Evolutionary conservation across 2,888 invertebrate species (phyloP), one percentile per base, ranked within the genome.

Genomic region (Drosophila engyochracea): DNA sequence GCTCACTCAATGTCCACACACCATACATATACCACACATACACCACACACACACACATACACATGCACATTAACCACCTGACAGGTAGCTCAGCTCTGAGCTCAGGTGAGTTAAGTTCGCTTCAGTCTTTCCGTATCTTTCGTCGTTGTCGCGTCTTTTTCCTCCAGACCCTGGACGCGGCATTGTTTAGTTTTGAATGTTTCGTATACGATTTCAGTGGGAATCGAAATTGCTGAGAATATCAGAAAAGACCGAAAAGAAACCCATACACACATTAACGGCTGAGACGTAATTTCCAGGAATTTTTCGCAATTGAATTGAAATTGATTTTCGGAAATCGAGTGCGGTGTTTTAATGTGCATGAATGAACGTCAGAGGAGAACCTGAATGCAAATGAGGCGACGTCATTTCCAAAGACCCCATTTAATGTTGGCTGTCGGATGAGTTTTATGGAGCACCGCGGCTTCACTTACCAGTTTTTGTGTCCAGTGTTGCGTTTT

Each of bases 271-370:
- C 51, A 30, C 69, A 52, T 54, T 57, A 60, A 72, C 74, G 63
- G 37, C 60, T 47, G 49, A 53, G 41, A 63, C 90, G 89, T 82
- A 65, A 82, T 89, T 85, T 90, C 86, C 78, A 73, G 74, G 81
- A 85, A 90, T 76, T 76, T 76, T 85, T 74, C 53, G 90, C 84
- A 73, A 89, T 87, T 87, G 88, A 87, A 85, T 88, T 69, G 72
- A 71, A 90, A 85, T 90, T 85, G 90, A 90, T 89, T 83, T 86
- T 71, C 71, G 74, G 65, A 49, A 71, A 64, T 69, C 58, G 63
- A 77, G 84, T 81, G 74, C 31, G 12, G 41, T 19, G 25, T 35
- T n/a, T 39, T 14, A 37, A 30, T 57, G 54, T 62, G 60, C 52
- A 60, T 81, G 81, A 76, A 70, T 65, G 62, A 54, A 54, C 33